Evolutionary conservation across 2,113 vertebrate species (phyloP).

Genomic region (Pomatostomus ruficeps): DNA sequence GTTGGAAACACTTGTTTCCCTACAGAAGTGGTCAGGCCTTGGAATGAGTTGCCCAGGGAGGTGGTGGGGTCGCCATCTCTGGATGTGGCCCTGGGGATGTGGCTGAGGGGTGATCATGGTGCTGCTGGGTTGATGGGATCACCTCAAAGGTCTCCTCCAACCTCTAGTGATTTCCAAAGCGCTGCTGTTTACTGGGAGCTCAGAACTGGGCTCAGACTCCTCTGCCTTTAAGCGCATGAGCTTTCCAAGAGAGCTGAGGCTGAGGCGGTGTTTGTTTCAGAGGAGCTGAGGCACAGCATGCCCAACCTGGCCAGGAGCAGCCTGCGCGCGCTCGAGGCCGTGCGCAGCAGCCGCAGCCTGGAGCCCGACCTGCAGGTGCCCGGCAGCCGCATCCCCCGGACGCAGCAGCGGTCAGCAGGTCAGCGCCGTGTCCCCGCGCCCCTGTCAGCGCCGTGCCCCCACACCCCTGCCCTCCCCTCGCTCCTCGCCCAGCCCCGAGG

Average conservation of each 20-base stretch:
- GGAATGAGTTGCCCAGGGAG: not conserved
- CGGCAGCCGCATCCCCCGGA: conserved; percentile 81
- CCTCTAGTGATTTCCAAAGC: not conserved
- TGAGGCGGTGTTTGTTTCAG: conserved; percentile 57
- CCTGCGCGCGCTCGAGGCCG: conserved; percentile 82
- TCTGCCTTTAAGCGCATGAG: fast-evolving
- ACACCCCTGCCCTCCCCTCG: fast-evolving
- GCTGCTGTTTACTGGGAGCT: not conserved
- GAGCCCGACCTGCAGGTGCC: conserved; percentile 90
- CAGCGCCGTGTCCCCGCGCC: no score
- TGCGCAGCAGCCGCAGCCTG: conserved; percentile 87
- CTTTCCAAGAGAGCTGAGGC: not conserved
- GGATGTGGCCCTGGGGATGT: not conserved
- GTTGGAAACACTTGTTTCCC: not conserved
- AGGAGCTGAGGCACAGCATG: conserved; percentile 90
- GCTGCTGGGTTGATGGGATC: not conserved
- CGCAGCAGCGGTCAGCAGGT: conserved; percentile 83
- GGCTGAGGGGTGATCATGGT: not conserved
- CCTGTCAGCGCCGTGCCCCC: no score
- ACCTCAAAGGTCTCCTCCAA: not conserved
- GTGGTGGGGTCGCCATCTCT: not conserved
- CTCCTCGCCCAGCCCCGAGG: not conserved
- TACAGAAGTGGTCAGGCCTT: not conserved
- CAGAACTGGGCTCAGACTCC: fast-evolving
- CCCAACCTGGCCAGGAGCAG: conserved; percentile 87